These are phyloP conservation scores for Trisateles emortualis DNA, from an alignment of 2,888 invertebrate genomes.

Conservation along the genomic window DNA sequence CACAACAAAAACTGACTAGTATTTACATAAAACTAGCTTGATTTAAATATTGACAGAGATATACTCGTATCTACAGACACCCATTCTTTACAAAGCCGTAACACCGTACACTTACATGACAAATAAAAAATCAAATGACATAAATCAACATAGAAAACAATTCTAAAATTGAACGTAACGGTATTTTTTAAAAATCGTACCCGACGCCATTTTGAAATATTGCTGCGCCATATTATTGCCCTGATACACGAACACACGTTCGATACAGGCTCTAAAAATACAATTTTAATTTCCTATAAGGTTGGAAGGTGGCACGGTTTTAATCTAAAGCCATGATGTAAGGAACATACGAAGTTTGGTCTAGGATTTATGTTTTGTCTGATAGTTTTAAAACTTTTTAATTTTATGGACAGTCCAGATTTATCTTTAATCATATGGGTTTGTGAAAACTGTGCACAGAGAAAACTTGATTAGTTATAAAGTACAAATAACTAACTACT, in stretches of 20 bases:
- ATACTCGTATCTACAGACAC: too few relatives aligned
- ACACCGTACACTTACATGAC: conserved; percentile 9
- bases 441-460: too few relatives aligned
- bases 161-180: conserved; percentile 50
- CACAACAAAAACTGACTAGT: background rate
- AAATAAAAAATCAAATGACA: conserved; percentile 38
- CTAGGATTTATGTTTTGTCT: conserved; percentile 38
- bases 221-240: conserved; percentile 69
- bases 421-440: too few relatives aligned
- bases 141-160: conserved; percentile 50
- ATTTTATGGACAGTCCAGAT: conserved; percentile 10
- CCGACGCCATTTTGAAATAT: conserved; percentile 76
- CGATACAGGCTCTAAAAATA: conserved; percentile 75
- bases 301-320: conserved; percentile 64
- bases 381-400: conserved; percentile 24
- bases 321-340: conserved; percentile 59
- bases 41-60: conserved; percentile 11
- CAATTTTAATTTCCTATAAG: conserved; percentile 80
- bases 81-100: conserved; percentile 12
- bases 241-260: conserved; percentile 67
- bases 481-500: too few relatives aligned
- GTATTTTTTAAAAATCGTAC: conserved; percentile 66
- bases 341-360: conserved; percentile 47
- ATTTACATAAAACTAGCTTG: background rate
- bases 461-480: too few relatives aligned